Conservation (phyloP, 2,797 vertebrate genomes). For the Scolopax rusticola region DNA sequence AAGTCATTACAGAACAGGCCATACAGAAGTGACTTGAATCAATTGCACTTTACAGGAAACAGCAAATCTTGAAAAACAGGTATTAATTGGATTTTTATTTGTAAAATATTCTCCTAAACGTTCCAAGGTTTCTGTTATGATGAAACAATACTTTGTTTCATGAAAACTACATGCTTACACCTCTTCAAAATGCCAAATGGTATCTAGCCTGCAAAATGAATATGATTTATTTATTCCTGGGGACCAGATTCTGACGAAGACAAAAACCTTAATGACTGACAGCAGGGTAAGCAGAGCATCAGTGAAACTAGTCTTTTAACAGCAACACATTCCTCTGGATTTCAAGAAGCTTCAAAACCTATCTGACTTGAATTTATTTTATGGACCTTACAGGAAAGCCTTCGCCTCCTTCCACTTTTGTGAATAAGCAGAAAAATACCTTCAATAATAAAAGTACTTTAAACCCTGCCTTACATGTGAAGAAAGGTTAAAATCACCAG, state of each 20-base stretch:
- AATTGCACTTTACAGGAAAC: not conserved
- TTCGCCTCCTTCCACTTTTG: not conserved
- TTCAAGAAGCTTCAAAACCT: conserved; percentile 18
- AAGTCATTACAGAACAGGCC: not conserved
- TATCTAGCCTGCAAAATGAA: not conserved
- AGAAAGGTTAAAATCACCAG: not conserved
- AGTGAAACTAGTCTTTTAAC: not conserved
- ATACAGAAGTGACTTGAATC: not conserved
- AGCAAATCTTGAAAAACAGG: not conserved
- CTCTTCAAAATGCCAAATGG: not conserved
- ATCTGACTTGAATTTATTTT: not conserved
- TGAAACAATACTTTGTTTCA: not conserved
- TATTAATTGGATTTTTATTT: not conserved
- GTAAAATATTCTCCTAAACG: not conserved
- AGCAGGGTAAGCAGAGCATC: not conserved
- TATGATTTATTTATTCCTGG: not conserved
- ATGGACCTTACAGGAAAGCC: not conserved
- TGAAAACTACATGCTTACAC: not conserved
- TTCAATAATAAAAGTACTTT: not conserved
- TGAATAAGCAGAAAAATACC: conserved; percentile 2
- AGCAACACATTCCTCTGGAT: not conserved
- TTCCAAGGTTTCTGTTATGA: not conserved
- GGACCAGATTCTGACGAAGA: not conserved
- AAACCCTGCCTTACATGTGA: not conserved
- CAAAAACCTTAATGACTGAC: not conserved